A percentile compares a stretch with the other conserved stretches of the same genome.
Conservation (phyloP, 2,797 vertebrate species). For the Coluber constrictor region DNA sequence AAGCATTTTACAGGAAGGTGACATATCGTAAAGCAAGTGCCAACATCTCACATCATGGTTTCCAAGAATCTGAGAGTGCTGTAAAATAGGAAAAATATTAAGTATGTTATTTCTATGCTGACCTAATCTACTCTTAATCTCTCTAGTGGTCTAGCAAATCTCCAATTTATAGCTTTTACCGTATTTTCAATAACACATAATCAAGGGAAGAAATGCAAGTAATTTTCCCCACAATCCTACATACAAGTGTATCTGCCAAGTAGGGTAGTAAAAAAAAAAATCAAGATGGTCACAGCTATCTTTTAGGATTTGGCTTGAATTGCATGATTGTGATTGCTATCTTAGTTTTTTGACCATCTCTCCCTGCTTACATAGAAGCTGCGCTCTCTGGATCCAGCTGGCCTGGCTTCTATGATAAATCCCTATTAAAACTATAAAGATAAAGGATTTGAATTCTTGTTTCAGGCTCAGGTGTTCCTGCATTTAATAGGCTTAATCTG, state of each 20-base stretch:
- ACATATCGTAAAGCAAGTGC: not conserved
- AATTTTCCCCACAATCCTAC: not conserved
- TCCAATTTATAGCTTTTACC: not conserved
- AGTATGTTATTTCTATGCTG: not conserved
- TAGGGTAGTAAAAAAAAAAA: not conserved
- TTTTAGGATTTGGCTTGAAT: not conserved
- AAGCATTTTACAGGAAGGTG: not conserved
- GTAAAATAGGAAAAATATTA: not conserved
- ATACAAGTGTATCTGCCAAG: not conserved
- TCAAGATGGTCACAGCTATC: not conserved
- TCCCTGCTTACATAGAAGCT: not conserved
- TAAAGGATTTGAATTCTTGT: not conserved
- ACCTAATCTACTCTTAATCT: not conserved
- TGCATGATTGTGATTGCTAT: not conserved
- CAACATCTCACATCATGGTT: not conserved
- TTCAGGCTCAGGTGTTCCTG: not conserved
- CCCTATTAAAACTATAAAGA: not conserved
- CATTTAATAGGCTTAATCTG: not conserved
- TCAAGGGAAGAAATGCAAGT: not conserved
- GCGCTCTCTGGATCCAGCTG: not conserved
- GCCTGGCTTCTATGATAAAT: not conserved
- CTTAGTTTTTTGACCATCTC: not conserved
- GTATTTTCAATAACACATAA: not conserved
- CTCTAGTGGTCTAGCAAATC: not conserved
- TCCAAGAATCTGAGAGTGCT: not conserved